A percentile compares a stretch with the other conserved stretches of the same genome.
Conservation (phyloP, 2,888 invertebrate genomes). For the Cryptocephalus primarius region DNA sequence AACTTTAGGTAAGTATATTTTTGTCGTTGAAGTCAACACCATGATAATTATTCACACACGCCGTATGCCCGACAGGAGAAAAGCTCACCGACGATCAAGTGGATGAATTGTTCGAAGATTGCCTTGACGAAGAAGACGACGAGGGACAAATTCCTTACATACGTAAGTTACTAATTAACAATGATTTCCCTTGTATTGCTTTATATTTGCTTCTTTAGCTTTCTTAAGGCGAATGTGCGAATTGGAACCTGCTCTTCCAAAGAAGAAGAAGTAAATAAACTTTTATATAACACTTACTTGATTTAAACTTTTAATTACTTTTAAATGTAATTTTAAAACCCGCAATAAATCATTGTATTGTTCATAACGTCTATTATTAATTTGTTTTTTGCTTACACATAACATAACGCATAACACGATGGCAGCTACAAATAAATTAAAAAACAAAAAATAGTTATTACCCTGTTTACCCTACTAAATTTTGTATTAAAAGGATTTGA, state of each 20-base stretch:
- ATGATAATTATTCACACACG: neutral
- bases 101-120: conserved; percentile 69
- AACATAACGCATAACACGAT: no score
- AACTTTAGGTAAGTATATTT: conserved; percentile 60
- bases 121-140: conserved; percentile 84
- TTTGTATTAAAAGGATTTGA: no score
- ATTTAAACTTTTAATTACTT: no score
- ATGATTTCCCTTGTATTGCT: neutral
- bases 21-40: neutral
- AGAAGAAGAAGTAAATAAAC: conserved; percentile 11
- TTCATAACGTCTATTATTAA: no score
- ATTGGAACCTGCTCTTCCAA: conserved; percentile 35
- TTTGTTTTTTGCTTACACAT: no score
- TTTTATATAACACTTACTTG: no score
- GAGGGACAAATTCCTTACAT: conserved; percentile 87
- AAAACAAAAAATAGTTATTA: no score
- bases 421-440: no score
- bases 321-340: no score
- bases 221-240: conserved; percentile 83
- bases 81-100: conserved; percentile 67
- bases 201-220: conserved; percentile 43
- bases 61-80: conserved; percentile 54
- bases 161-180: conserved; percentile 55
- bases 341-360: no score
- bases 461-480: no score